These are phyloP conservation scores for Elachura formosa DNA, from an alignment of 2,113 vertebrate genomes.

Conservation along the genomic window DNA sequence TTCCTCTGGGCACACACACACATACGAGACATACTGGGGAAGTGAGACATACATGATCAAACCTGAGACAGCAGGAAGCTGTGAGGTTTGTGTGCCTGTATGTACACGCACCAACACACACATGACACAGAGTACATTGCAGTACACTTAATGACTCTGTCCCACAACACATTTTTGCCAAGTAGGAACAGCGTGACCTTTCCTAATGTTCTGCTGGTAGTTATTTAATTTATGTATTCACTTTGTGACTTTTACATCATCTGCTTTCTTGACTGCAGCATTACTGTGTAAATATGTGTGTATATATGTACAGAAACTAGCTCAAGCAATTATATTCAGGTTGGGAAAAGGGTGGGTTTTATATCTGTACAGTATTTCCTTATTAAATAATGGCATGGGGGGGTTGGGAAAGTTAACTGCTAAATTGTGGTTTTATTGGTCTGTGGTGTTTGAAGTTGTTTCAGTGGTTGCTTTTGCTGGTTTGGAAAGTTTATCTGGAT, in stretches of 20 bases:
- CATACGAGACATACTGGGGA: not conserved
- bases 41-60: not conserved
- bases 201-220: slow-evolving; percentile 53
- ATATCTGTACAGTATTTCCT: slow-evolving; percentile 71
- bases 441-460: slow-evolving; percentile 73
- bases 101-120: not conserved
- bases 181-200: slow-evolving; percentile 47
- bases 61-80: not conserved
- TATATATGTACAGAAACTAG: slow-evolving; percentile 68
- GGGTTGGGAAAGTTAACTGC: slow-evolving; percentile 62
- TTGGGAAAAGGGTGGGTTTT: slow-evolving; percentile 68
- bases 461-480: slow-evolving; percentile 73
- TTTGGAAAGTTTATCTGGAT: slow-evolving; percentile 71
- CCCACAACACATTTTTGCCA: slow-evolving; percentile 44
- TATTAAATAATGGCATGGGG: slow-evolving; percentile 70
- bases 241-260: slow-evolving; percentile 63
- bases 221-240: slow-evolving; percentile 61
- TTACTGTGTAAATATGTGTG: slow-evolving; percentile 53
- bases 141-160: slow-evolving; percentile 2
- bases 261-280: slow-evolving; percentile 68
- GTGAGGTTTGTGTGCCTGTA: not conserved
- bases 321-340: slow-evolving; percentile 68
- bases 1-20: not conserved
- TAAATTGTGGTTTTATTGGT: slow-evolving; percentile 71
- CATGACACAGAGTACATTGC: not conserved